Percentiles rank a stretch among this genome's conserved stretches.
These are phyloP conservation scores for Genyomyrus donnyi DNA, from an alignment of 2,113 vertebrate species.

Conservation along the genomic window DNA sequence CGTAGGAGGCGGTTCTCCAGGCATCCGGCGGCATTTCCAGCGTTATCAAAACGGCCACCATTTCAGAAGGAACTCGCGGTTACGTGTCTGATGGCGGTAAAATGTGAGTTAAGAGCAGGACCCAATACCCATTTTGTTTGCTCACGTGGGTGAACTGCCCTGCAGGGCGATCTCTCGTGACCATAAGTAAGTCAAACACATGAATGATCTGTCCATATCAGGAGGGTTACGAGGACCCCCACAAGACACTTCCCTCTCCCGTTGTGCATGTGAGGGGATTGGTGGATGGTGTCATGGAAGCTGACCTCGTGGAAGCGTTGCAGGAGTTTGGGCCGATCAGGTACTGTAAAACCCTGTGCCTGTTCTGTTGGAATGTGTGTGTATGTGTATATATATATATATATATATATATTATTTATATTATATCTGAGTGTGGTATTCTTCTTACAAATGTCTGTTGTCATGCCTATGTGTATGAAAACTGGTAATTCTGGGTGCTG, in stretches of 20 bases:
- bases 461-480: not conserved
- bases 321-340: conserved; percentile 91
- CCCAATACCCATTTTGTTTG: not conserved
- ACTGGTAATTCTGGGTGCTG: not conserved
- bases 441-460: not conserved
- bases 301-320: conserved; percentile 85
- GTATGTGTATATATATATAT: not conserved
- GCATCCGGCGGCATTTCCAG: not conserved
- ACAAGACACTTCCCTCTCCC: conserved; percentile 84
- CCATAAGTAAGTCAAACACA: not conserved
- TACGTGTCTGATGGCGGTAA: not conserved
- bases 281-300: conserved; percentile 83
- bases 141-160: not conserved
- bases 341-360: conserved; percentile 47
- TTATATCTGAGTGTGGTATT: not conserved
- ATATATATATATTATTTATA: not conserved
- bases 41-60: not conserved
- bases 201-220: conserved; percentile 29
- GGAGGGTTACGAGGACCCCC: conserved; percentile 86
- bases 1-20: not conserved
- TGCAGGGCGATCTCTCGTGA: not conserved
- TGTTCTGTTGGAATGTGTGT: not conserved
- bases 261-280: conserved; percentile 89
- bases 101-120: not conserved
- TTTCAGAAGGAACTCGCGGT: not conserved